Evolutionary conservation across 2,797 vertebrate species (phyloP).

Genomic region (Gambelia wislizenii): DNA sequence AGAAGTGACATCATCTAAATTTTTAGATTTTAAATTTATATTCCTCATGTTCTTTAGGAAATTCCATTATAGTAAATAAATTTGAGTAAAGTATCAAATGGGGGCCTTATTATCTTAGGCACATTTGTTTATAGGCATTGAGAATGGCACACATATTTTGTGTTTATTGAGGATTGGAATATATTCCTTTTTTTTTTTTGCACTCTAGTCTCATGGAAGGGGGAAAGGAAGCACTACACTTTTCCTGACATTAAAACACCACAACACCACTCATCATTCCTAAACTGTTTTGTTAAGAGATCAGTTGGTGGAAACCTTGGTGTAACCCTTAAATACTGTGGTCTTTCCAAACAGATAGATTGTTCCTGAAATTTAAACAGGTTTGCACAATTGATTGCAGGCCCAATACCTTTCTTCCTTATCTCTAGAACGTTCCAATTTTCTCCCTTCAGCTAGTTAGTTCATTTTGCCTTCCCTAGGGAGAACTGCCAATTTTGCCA

Average conservation of each 20-base stretch:
- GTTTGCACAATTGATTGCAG: slow-evolving; percentile 3
- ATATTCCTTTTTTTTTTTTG: not conserved
- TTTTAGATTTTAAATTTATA: not conserved
- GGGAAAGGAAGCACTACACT: not conserved
- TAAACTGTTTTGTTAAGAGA: slow-evolving; percentile 9
- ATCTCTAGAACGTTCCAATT: slow-evolving; percentile 27
- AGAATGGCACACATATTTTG: not conserved
- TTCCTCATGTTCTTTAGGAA: not conserved
- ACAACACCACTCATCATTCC: not conserved
- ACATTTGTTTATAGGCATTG: not conserved
- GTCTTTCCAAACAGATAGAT: not conserved
- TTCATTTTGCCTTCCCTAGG: not conserved
- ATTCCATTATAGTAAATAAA: not conserved
- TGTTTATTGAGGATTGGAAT: not conserved
- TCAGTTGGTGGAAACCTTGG: not conserved
- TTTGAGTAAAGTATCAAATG: not conserved
- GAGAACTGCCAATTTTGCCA: slow-evolving; percentile 32
- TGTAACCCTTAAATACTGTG: slow-evolving; percentile 7
- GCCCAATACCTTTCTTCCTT: slow-evolving; percentile 25
- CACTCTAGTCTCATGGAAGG: not conserved
- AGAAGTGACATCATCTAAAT: no score
- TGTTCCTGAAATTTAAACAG: slow-evolving; percentile 16
- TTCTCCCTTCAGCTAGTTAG: slow-evolving; percentile 3
- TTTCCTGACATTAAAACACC: slow-evolving; percentile 2
- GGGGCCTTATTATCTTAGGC: not conserved